phyloP scores from a whole-genome alignment of 2,113 vertebrate genomes.

The Chunga burmeisteri region DNA sequence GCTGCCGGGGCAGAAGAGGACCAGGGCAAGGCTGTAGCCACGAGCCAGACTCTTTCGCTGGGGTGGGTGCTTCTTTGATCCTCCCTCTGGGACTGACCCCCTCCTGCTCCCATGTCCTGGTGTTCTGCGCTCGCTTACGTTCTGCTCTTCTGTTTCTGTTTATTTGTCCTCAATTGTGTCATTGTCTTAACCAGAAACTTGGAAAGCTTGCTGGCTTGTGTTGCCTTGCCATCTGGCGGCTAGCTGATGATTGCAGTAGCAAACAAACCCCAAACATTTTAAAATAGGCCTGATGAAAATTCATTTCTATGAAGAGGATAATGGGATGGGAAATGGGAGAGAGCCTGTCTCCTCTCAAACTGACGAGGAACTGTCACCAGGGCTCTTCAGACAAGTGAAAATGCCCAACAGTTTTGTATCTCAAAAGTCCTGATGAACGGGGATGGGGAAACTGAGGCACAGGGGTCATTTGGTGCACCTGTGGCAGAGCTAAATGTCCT shows the following conservation, averaged over 20 bases:
- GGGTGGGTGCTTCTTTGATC: background rate
- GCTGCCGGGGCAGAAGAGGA: background rate
- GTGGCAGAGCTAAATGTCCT: background rate
- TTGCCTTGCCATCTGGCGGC: constrained; percentile 65
- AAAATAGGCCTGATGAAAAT: constrained; percentile 52
- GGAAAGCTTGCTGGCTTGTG: constrained; percentile 56
- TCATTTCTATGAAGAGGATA: background rate
- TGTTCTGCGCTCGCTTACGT: background rate
- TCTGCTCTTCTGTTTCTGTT: constrained; percentile 67
- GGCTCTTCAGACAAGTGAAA: background rate
- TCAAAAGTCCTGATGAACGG: background rate
- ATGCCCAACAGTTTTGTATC: rapidly evolving
- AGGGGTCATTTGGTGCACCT: rapidly evolving
- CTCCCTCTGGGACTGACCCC: background rate
- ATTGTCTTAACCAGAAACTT: constrained; percentile 62
- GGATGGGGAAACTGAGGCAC: background rate
- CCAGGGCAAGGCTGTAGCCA: background rate
- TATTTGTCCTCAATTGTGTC: constrained; percentile 64
- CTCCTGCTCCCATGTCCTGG: background rate
- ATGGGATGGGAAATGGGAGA: background rate
- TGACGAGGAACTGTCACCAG: constrained; percentile 22
- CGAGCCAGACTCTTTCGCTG: rapidly evolving
- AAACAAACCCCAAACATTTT: constrained; percentile 51
- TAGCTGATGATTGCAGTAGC: constrained; percentile 61
- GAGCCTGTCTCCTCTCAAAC: constrained; percentile 3